Evolutionary conservation across 2,888 invertebrate genomes (phyloP).

Genomic region (Xanthorhoe spadicearia): DNA sequence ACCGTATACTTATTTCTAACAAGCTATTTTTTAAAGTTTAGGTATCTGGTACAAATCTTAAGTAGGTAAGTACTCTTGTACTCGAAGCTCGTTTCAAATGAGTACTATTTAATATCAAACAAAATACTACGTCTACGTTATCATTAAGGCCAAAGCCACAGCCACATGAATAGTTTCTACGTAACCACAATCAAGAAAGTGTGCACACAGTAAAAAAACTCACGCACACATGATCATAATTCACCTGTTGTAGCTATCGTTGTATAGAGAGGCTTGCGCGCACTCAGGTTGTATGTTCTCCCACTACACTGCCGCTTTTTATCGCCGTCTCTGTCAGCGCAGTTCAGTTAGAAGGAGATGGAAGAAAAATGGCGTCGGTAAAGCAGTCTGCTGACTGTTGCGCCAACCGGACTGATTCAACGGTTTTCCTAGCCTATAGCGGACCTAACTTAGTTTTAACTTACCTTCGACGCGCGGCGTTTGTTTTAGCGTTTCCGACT

Average conservation of each 20-base stretch:
- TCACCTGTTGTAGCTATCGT: constrained; percentile 77
- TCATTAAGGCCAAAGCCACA: constrained; percentile 61
- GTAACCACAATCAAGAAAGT: constrained; percentile 64
- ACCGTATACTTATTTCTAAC: no score
- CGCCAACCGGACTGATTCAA: constrained; percentile 83
- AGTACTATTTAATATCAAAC: constrained; percentile 64
- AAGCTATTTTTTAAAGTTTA: constrained; percentile 10
- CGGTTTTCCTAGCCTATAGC: constrained; percentile 81
- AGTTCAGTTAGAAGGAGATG: constrained; percentile 55
- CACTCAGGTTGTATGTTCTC: constrained; percentile 78
- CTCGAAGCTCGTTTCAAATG: constrained; percentile 18
- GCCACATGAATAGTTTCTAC: constrained; percentile 19
- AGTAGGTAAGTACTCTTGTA: constrained; percentile 8
- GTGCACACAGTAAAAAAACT: constrained; percentile 63
- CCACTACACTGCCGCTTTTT: constrained; percentile 63
- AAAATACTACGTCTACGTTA: constrained; percentile 79
- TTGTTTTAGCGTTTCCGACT: constrained; percentile 69
- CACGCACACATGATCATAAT: constrained; percentile 71
- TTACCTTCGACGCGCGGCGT: constrained; percentile 73
- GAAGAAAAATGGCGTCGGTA: constrained; percentile 64
- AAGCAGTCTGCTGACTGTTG: constrained; percentile 69
- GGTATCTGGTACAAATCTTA: constrained; percentile 19
- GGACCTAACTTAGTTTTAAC: constrained; percentile 80
- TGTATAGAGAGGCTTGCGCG: constrained; percentile 76
- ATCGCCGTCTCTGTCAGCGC: constrained; percentile 56